Base-by-base conservation (phyloP, 1,140 invertebrate genomes). In the Stegodyphus dumicola region DNA sequence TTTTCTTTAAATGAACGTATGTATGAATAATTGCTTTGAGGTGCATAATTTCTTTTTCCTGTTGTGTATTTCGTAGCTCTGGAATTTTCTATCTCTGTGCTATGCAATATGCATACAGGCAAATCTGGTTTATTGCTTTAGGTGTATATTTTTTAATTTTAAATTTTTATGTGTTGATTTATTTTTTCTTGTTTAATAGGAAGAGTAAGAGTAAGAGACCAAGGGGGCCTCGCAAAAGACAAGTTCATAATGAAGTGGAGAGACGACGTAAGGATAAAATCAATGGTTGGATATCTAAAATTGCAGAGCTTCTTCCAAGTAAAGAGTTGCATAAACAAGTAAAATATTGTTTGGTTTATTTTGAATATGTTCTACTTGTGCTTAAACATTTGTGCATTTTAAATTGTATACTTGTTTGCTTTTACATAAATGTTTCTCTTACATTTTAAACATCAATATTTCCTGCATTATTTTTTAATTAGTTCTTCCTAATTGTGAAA, bases 261-360 rank as follows among this genome's bases (percentile, higher is more conserved):
- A 87, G 88, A n/a, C 86, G 89, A 15, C 74, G 90, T 1, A 90
- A 90, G 87, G 89, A 90, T 67, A 89, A 89, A 79, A 90, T 90
- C 53, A 89, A 89, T 79, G 81, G 87, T 60, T 89, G 89, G 88
- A 90, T 90, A 17, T 85, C 87, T 7, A 88, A 89, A 71, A 89
- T 90, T 54, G 88, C 87, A 17, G 88, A 89, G 71, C 81, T 90
- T 1, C 85, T 90, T 11, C 89, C 89, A 7, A 81, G 87, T 15
- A 78, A 88, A 84, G 87, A 88, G 18, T 49, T 65, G 9, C 86
- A 87, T 17, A 86, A 84, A 75, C 81, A 70, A 56, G 86, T 87
- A 87, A 51, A 51, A 48, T 51, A 11, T 49, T 51, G 49, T 51
- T 11, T 48, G 1, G 17, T 49, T 17, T 52, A 67, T 67, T 7